phyloP scores from a whole-genome alignment of 2,888 invertebrate species.

The Cacoxenus indagator region DNA sequence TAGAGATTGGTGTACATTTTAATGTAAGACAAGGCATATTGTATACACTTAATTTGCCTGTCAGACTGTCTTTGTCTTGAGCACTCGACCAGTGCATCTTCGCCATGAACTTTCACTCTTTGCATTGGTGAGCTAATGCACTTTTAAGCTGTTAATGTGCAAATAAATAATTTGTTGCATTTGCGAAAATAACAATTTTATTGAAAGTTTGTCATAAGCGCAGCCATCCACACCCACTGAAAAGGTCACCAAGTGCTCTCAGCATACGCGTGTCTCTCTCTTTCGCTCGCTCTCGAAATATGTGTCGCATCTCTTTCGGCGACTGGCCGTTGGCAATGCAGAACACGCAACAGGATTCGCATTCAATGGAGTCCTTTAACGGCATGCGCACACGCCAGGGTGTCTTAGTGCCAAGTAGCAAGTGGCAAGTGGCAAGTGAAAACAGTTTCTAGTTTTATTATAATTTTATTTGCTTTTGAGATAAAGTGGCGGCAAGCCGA shows the following conservation, averaged over 20 bases:
- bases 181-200: background rate
- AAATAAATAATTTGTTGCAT: background rate
- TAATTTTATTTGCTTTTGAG: slow-evolving; percentile 34
- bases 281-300: background rate
- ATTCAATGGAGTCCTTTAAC: slow-evolving; percentile 9
- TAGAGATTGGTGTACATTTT: too few species aligned
- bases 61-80: too few species aligned
- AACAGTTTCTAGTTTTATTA: slow-evolving; percentile 33
- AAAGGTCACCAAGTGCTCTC: background rate
- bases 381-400: slow-evolving; percentile 40
- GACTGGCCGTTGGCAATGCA: background rate
- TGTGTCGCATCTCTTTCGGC: background rate
- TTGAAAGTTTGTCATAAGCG: background rate
- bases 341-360: slow-evolving; percentile 10
- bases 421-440: slow-evolving; percentile 27
- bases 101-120: background rate
- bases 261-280: background rate
- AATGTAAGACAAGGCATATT: too few species aligned
- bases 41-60: too few species aligned
- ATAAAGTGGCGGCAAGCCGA: slow-evolving; percentile 46
- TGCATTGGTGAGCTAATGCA: background rate
- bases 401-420: slow-evolving; percentile 14
- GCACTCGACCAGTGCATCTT: too few species aligned
- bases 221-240: background rate
- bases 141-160: background rate